Percentiles rank a stretch among this genome's conserved stretches.
Evolutionary conservation across 2,888 invertebrate genomes (phyloP).

Genomic region (Polyommatus icarus): DNA sequence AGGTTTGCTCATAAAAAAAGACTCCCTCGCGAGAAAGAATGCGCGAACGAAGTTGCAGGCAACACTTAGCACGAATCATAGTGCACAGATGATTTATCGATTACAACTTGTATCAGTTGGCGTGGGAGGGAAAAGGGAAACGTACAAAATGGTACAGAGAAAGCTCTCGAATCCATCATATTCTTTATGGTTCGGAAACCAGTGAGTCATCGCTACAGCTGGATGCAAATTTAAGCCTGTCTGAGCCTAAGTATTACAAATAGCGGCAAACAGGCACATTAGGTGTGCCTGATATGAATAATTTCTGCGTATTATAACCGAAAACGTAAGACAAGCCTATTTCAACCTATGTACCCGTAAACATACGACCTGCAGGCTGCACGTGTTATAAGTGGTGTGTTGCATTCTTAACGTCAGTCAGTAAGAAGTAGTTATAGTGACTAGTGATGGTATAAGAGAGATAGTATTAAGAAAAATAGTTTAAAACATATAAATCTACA

Average conservation of each 20-base stretch:
- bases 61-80: not conserved
- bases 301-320: not conserved
- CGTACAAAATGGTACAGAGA: conserved; percentile 15
- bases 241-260: conserved; percentile 9
- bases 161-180: conserved; percentile 24
- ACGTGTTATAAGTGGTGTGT: no score
- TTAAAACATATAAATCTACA: no score
- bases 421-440: no score
- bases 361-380: no score
- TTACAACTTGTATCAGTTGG: conserved; percentile 6
- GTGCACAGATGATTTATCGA: not conserved
- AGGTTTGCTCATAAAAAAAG: no score
- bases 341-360: not conserved
- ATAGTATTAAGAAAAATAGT: no score
- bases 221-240: not conserved
- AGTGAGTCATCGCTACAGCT: not conserved
- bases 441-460: no score
- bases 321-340: not conserved
- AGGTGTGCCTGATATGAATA: conserved; percentile 1
- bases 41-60: not conserved
- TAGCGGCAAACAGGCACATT: not conserved
- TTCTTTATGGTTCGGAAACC: conserved; percentile 21
- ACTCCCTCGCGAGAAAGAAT: not conserved
- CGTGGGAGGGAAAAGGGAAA: conserved; percentile 24
- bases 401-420: no score